phyloP scores from a whole-genome alignment of 2,113 vertebrate genomes.

The Seriola aureovittata region DNA sequence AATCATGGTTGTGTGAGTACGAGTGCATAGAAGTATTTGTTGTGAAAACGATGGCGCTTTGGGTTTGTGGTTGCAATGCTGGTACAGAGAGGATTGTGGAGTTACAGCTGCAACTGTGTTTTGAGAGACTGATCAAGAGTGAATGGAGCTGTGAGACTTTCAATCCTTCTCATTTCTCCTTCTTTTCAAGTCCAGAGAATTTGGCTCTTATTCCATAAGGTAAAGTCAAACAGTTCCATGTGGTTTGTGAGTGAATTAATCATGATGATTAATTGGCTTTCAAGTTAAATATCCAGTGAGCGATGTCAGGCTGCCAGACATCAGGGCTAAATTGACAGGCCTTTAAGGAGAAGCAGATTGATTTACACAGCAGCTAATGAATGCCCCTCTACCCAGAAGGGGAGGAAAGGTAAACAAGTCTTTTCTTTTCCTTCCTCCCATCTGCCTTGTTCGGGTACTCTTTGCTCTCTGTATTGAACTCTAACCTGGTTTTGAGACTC shows the following conservation, averaged over 20 bases:
- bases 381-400: conserved; percentile 79
- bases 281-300: conserved; percentile 87
- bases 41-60: conserved; percentile 26
- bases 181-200: conserved; percentile 57
- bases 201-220: conserved; percentile 64
- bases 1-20: conserved; percentile 20
- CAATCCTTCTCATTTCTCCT: conserved; percentile 44
- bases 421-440: conserved; percentile 68
- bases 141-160: conserved; percentile 57
- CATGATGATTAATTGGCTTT: conserved; percentile 89
- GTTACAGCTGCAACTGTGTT: conserved; percentile 62
- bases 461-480: conserved; percentile 58
- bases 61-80: conserved; percentile 30
- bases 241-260: conserved; percentile 87
- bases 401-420: conserved; percentile 84
- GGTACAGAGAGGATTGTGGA: conserved; percentile 22
- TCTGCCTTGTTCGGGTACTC: conserved; percentile 59
- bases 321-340: conserved; percentile 85
- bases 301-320: conserved; percentile 85
- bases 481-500: conserved; percentile 43
- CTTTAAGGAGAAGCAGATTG: conserved; percentile 88
- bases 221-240: conserved; percentile 83
- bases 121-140: conserved; percentile 52
- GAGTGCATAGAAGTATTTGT: conserved; percentile 21
- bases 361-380: conserved; percentile 87